Base-by-base conservation (phyloP, 2,113 vertebrate species). In the Lanius collurio region DNA sequence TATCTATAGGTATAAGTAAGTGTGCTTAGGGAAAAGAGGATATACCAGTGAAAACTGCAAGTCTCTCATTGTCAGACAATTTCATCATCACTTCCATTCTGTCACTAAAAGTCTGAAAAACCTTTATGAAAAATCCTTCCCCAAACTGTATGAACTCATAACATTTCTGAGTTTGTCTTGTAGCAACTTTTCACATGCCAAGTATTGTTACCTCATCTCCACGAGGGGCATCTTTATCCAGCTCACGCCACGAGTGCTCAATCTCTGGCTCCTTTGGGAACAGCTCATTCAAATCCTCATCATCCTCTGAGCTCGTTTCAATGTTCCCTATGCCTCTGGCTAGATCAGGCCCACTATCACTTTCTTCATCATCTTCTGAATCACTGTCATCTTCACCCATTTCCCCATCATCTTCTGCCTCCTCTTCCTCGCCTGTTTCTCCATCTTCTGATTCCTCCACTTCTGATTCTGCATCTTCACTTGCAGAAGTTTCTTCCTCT, bases 291-390 rank as follows among this genome's bases (percentile, higher is more conserved):
- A 97, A 95, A 15, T 98, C 97, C 9, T 98, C 98, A 5, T 99
- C 99, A 50, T 99, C 99, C 4, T 99, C 99, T 3, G 99, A 99
- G 97, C 99, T 99, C 1, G 98, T 99, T 98, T 99, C 99, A 11
- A 99, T 44, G 97, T 99, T 99, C 63, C 99, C 99, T 95, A 98
- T 99, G 37, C 99, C 99, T 93, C 99, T 95, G 31, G 99, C 99
- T 92, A 99, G 97, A 92, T 99, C 99, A 39, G 99, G 99, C 27
- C 96, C 99, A 80, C 97, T 98, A 37, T 98, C 98, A 64, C 98
- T 98, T 77, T 98, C 98, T 59, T 98, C 98, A 4, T 96, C 98
- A 0, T 98, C 98, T 95, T 97, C 97, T 33, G 92, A 95, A 42
- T 87, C 96, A 57, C 90, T 56, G 13, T 30, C 59, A 13, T 96